Base-by-base conservation (phyloP, 2,888 invertebrate genomes). In the Fragum sueziense region DNA sequence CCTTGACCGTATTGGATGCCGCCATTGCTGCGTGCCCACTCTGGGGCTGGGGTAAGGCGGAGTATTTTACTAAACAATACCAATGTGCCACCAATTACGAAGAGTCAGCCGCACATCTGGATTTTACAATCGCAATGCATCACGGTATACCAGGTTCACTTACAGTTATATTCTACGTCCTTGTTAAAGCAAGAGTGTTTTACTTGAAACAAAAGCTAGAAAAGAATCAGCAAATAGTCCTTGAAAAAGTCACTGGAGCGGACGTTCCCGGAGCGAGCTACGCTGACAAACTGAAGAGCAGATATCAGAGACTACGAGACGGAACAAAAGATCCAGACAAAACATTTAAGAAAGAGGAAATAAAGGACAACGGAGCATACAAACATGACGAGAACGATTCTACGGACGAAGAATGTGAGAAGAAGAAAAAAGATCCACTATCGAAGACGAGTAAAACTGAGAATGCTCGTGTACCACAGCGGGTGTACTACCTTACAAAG, bases 71-170 rank as follows among this genome's bases (percentile, higher is more conserved):
- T 1, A 71, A 76, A 9, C 88, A 89, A 70, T 86, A 87, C 69
- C 88, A 89, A 54, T 90, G 89, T 70, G 84, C 85, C 11, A 75
- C 86, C 25, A 84, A 88, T 34, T 84, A 83, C 68, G 83, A 82
- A 34, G 62, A 78, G 51, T 85, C 85, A 33, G 74, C 70, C 0
- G 77, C 88, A 9, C 88, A 88, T 29, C 78, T 88, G 67, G 85
- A 86, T 59, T 90, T 89, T 71, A 81, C 85, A 14, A 80, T 87
- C 7, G 81, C 84, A 3, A 77, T 88, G 67, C 80, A 83, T 59
- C 86, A 80, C 54, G 81, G 81, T 11, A 79, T 90, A 59, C 89
- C 89, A 0, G 37, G 85, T 9, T 11, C 84, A 61, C n/a, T 82
- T 1, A 75, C 84, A 11, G 20, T 84, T 14, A 62, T 68, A 4